phyloP scores from a whole-genome alignment of 2,113 vertebrate genomes.

The Dendrocopos noguchii region DNA sequence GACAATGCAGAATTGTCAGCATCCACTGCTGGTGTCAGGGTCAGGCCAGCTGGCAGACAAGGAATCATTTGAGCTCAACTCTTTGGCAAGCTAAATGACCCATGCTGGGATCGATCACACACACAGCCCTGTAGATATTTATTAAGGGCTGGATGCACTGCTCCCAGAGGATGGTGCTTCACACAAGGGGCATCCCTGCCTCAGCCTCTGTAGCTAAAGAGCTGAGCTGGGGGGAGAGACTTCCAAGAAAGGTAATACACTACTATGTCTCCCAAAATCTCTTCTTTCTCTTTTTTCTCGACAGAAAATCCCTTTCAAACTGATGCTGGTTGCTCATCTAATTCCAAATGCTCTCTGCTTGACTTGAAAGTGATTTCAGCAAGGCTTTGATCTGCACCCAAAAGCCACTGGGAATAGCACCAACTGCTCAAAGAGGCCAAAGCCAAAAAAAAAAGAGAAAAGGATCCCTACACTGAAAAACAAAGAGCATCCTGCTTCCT shows the following conservation, averaged over 20 bases:
- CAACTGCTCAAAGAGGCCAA: slow-evolving; percentile 49
- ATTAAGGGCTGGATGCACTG: background rate
- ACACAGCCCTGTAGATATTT: background rate
- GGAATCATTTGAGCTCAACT: background rate
- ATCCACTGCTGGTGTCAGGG: background rate
- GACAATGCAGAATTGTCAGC: background rate
- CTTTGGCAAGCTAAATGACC: background rate
- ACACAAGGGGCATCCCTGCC: background rate
- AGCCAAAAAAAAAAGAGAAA: slow-evolving; percentile 30
- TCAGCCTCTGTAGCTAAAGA: background rate
- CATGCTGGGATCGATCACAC: background rate
- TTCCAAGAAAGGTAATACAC: background rate
- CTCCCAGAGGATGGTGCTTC: background rate
- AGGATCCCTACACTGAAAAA: background rate
- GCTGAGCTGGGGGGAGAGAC: background rate
- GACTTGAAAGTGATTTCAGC: slow-evolving; percentile 66
- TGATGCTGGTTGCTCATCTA: slow-evolving; percentile 45
- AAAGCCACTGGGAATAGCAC: slow-evolving; percentile 62
- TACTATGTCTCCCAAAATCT: background rate
- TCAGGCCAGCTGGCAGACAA: background rate
- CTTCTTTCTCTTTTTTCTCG: background rate
- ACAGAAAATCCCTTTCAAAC: slow-evolving; percentile 46
- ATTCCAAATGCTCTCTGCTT: slow-evolving; percentile 61
- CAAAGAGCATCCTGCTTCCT: background rate
- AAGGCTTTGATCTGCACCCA: slow-evolving; percentile 67